Evolutionary conservation across 1,140 invertebrate species (phyloP).

Genomic region (Lerema accius): DNA sequence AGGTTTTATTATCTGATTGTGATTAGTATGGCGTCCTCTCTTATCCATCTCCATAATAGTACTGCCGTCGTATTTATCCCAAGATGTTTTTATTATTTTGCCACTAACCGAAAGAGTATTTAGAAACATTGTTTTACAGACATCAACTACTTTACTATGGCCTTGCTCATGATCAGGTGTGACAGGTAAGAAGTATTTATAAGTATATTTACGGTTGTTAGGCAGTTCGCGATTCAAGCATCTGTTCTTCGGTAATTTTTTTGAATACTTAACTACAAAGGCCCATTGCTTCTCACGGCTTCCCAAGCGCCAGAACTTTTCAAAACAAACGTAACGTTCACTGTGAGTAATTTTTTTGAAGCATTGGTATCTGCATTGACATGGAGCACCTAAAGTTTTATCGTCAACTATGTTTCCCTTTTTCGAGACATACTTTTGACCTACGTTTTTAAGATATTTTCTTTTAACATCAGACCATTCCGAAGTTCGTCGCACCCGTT

Average conservation of each 20-base stretch:
- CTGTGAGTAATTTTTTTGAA: slow-evolving; percentile 9
- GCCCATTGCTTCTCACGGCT: slow-evolving; percentile 16
- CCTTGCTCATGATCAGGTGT: background rate
- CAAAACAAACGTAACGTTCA: slow-evolving; percentile 18
- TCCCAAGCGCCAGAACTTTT: slow-evolving; percentile 35
- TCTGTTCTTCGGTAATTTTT: slow-evolving; percentile 25
- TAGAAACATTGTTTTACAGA: slow-evolving; percentile 35
- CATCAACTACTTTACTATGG: slow-evolving; percentile 3
- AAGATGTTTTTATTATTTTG: slow-evolving; percentile 12
- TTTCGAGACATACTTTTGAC: slow-evolving; percentile 13
- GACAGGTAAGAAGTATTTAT: slow-evolving; percentile 25
- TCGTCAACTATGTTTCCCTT: slow-evolving; percentile 5
- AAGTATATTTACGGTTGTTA: slow-evolving; percentile 32
- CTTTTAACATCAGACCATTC: slow-evolving; percentile 11
- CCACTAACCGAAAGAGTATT: slow-evolving; percentile 9
- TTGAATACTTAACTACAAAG: slow-evolving; percentile 3
- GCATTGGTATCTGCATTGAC: background rate
- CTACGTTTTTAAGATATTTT: slow-evolving; percentile 3
- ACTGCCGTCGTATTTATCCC: slow-evolving; percentile 26
- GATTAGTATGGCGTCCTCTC: slow-evolving; percentile 11
- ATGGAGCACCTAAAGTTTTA: background rate
- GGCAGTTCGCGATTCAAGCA: slow-evolving; percentile 10
- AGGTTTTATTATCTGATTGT: background rate
- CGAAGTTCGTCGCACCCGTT: slow-evolving; percentile 3
- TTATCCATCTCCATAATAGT: background rate